These are phyloP conservation scores for Syrrhaptes paradoxus DNA, from an alignment of 2,113 vertebrate species.

Conservation along the genomic window DNA sequence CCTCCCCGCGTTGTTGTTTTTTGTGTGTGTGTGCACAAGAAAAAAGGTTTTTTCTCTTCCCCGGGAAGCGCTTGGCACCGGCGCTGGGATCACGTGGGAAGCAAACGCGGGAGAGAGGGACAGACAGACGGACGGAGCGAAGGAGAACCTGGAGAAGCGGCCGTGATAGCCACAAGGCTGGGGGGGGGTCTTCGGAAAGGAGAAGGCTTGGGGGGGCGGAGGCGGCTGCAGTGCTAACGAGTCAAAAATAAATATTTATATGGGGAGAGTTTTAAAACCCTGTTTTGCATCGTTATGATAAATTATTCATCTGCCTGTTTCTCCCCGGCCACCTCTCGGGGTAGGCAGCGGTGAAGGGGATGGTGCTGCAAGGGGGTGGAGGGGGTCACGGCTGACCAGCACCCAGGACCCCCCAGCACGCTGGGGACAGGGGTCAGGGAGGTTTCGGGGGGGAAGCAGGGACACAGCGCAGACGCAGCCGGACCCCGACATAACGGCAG, in stretches of 20 bases:
- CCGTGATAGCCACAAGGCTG: neutral
- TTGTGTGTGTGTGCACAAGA: neutral
- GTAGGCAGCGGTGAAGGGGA: neutral
- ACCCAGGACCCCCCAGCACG: neutral
- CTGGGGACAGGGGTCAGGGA: neutral
- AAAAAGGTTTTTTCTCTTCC: slow-evolving; percentile 14
- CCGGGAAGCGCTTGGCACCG: slow-evolving; percentile 41
- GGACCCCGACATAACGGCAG: rapidly evolving
- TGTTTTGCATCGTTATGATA: slow-evolving; percentile 67
- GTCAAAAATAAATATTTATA: slow-evolving; percentile 76
- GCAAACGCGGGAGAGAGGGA: neutral
- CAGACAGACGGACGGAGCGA: neutral
- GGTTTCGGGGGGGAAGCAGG: neutral
- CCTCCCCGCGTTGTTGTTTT: slow-evolving; percentile 31
- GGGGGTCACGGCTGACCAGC: neutral
- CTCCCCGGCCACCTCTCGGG: neutral
- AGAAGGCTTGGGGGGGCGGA: neutral
- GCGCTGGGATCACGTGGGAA: neutral
- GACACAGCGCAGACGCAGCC: neutral
- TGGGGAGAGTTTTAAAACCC: slow-evolving; percentile 57
- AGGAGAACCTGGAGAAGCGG: neutral
- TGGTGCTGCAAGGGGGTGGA: neutral
- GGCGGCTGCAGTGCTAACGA: slow-evolving; percentile 1
- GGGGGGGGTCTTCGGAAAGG: neutral
- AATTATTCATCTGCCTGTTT: slow-evolving; percentile 72